A percentile compares a stretch with the other conserved stretches of the same genome.
phyloP scores from a whole-genome alignment of 2,888 invertebrate species.

The Coleophora flavipennella region DNA sequence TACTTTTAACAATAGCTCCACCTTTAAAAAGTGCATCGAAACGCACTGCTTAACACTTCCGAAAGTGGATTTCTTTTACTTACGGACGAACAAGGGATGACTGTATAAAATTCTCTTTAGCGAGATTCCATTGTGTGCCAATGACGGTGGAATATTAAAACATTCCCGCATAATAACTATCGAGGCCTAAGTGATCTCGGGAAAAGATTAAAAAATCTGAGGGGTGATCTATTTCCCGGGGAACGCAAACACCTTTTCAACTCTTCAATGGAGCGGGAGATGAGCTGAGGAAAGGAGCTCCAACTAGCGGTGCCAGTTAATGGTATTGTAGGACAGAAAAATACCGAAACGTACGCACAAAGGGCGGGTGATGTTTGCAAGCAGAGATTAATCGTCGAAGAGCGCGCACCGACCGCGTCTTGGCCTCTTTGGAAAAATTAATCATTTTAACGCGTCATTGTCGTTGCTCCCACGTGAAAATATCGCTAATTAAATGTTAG shows the following conservation, averaged over 20 bases:
- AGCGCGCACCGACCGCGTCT: slow-evolving; percentile 39
- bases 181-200: slow-evolving; percentile 67
- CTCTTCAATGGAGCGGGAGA: slow-evolving; percentile 62
- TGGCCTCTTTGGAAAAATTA: slow-evolving; percentile 58
- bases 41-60: slow-evolving; percentile 20
- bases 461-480: slow-evolving; percentile 56
- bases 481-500: slow-evolving; percentile 68
- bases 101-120: slow-evolving; percentile 50
- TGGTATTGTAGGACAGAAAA: slow-evolving; percentile 70
- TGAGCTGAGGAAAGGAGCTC: slow-evolving; percentile 45
- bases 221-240: slow-evolving; percentile 66
- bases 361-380: slow-evolving; percentile 43
- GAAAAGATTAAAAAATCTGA: slow-evolving; percentile 54
- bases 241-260: slow-evolving; percentile 72
- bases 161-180: slow-evolving; percentile 66
- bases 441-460: slow-evolving; percentile 70
- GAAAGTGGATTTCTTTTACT: slow-evolving; percentile 26
- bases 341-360: slow-evolving; percentile 61
- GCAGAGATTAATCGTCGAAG: slow-evolving; percentile 65
- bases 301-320: slow-evolving; percentile 70
- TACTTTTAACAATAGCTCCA: slow-evolving; percentile 18
- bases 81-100: slow-evolving; percentile 54
- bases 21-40: slow-evolving; percentile 27
- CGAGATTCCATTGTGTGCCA: slow-evolving; percentile 51
- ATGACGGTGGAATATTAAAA: slow-evolving; percentile 70